Percentiles rank a stretch among this genome's conserved stretches.
These are phyloP conservation scores for Saxicola maurus DNA, from an alignment of 2,797 vertebrate genomes.

Conservation along the genomic window DNA sequence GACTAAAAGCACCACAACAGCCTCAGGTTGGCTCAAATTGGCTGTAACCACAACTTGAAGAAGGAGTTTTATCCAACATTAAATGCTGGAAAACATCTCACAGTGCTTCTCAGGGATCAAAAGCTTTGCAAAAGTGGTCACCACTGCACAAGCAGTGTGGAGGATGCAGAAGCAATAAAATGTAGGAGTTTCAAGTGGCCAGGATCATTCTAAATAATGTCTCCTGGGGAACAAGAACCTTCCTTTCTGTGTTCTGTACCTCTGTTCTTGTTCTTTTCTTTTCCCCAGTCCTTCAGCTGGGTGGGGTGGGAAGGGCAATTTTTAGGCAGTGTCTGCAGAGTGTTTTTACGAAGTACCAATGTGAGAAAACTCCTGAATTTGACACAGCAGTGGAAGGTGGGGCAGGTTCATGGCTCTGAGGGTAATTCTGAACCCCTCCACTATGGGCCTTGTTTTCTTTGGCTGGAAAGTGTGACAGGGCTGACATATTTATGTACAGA, in stretches of 20 bases:
- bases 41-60: background rate
- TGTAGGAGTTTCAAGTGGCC: background rate
- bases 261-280: background rate
- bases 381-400: background rate
- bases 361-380: slow-evolving; percentile 24
- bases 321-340: background rate
- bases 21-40: background rate
- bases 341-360: background rate
- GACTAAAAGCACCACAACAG: background rate
- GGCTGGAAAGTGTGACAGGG: slow-evolving; percentile 52
- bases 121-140: background rate
- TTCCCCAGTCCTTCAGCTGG: background rate
- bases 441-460: slow-evolving; percentile 62
- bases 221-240: background rate
- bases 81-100: background rate
- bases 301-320: slow-evolving; percentile 21
- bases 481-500: slow-evolving; percentile 72
- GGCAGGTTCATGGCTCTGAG: slow-evolving; percentile 37
- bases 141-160: background rate
- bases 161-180: background rate
- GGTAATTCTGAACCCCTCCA: slow-evolving; percentile 41
- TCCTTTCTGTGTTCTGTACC: background rate
- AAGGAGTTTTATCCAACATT: background rate
- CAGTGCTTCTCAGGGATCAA: background rate
- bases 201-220: background rate